Evolutionary conservation across 2,888 invertebrate species (phyloP), one percentile per base, ranked within the genome.

Genomic region (Cantharis rufa): DNA sequence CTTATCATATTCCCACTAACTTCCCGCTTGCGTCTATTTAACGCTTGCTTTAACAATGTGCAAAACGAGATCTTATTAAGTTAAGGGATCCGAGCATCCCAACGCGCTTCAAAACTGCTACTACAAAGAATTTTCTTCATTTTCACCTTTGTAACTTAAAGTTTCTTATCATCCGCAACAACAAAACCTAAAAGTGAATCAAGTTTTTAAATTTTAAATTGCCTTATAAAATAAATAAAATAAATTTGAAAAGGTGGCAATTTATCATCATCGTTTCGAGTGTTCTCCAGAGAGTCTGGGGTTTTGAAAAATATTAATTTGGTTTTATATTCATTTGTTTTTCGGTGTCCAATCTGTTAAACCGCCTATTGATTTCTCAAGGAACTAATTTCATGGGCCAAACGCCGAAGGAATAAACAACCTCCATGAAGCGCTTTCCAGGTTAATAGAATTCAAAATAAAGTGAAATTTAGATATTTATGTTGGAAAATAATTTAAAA

Each of bases 41-140:
- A 77, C 73, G 77, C 73, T 74, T 69, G 74, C 77, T 77, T 77
- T 77, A 77, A 77, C 74, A 77, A 77, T 71, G 77, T 74, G 74
- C 77, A 77, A 74, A 76, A 70, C 72, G 72, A 77, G 74, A 74
- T 72, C 77, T 74, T 77, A 77, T 77, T 77, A 77, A 77, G 77
- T 77, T 77, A 77, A 73, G 77, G 77, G 76, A 72, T 76, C 32
- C 66, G 68, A 62, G 66, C 27, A 66, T 21, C 48, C 68, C 69
- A 21, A 66, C 11, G 64, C 32, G 28, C 10, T 61, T 11, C 27
- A 32, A 32, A 32, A 32, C 32, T 16, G 48, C 24, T 62, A 63
- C 69, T 61, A 16, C 48, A 27, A 48, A 62, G 63, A 63, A 16
- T 63, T 28, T 32, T 66, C 63, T 27, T 72, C 64, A 72, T 72